Base-by-base conservation (phyloP, 1,140 invertebrate genomes). In the Hesperophylax magnus region DNA sequence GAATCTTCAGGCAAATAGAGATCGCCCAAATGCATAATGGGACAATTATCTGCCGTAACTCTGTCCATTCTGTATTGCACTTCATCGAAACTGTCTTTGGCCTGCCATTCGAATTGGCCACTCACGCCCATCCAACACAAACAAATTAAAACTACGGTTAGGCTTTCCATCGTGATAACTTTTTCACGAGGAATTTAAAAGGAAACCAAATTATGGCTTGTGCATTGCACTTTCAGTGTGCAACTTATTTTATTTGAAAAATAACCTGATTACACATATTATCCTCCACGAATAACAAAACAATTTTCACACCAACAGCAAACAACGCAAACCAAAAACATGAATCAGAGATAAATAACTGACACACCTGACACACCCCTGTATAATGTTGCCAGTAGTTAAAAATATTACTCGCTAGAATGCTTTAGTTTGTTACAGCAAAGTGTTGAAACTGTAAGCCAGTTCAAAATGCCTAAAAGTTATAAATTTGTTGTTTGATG, bases 61-160 rank as follows among this genome's bases (percentile, higher is more conserved):
- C 94, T 93, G 81, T 97, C 94, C 88, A 98, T 94, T 88, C 92
- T 93, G 17, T 93, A 89, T 65, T 95, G 92, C 75, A 99, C 93
- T 88, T 97, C 94, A 85, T 99, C 97, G 85, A 97, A 98, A 34
- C 93, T 89, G 90, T 99, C 98, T 54, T 94, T 92, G 9, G 92
- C 87, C 88, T 97, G 96, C 96, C 97, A 98, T 85, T 97, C 95
- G 86, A 95, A 97, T 87, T 98, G 97, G 7, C 93, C 95, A 87
- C 92, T 92, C 90, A 94, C 93, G 90, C 93, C 93, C 92, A 92
- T 75, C 78, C 71, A 75, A 54, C 69, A 80, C 78, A 80, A 80
- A 76, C 31, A 75, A 65, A 71, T 69, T 60, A 71, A 52, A 27
- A 60, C 22, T 14, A 47, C 27, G 8, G 24, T 58, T 71, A 71